A percentile compares a stretch with the other conserved stretches of the same genome.
Conservation (phyloP, 2,797 vertebrate genomes). For the Halcyon chelicuti region DNA sequence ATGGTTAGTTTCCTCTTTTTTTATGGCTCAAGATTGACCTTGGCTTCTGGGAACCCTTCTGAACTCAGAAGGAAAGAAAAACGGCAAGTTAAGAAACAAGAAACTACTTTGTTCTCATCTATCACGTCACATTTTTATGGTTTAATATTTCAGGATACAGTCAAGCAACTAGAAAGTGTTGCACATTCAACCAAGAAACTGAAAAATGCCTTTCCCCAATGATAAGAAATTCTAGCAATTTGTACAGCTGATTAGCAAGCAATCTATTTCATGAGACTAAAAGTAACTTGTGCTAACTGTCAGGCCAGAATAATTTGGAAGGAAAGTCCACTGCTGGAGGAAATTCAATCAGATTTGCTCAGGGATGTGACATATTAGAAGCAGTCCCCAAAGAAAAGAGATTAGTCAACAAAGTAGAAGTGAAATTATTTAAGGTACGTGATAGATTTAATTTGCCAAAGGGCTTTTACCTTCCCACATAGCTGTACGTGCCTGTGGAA, state of each 20-base stretch:
- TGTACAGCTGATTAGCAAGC: slow-evolving; percentile 8
- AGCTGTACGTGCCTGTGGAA: background rate
- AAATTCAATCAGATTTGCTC: slow-evolving; percentile 19
- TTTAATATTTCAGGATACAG: background rate
- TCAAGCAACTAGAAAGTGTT: background rate
- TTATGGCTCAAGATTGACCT: slow-evolving; percentile 1
- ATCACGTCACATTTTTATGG: background rate
- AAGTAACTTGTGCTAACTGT: background rate
- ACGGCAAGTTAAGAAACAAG: background rate
- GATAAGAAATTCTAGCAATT: background rate
- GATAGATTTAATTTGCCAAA: background rate
- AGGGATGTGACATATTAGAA: background rate
- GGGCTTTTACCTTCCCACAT: background rate
- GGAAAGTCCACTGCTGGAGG: slow-evolving; percentile 21
- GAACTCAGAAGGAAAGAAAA: slow-evolving; percentile 38
- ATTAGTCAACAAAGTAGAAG: background rate
- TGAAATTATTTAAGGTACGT: background rate
- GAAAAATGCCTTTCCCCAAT: background rate
- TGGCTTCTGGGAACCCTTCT: background rate
- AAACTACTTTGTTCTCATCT: background rate
- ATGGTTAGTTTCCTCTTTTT: background rate
- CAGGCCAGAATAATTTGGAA: background rate
- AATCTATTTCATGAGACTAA: background rate
- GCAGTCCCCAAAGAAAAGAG: background rate
- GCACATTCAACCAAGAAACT: background rate